phyloP scores from a whole-genome alignment of 2,113 vertebrate species.

The Chunga burmeisteri region DNA sequence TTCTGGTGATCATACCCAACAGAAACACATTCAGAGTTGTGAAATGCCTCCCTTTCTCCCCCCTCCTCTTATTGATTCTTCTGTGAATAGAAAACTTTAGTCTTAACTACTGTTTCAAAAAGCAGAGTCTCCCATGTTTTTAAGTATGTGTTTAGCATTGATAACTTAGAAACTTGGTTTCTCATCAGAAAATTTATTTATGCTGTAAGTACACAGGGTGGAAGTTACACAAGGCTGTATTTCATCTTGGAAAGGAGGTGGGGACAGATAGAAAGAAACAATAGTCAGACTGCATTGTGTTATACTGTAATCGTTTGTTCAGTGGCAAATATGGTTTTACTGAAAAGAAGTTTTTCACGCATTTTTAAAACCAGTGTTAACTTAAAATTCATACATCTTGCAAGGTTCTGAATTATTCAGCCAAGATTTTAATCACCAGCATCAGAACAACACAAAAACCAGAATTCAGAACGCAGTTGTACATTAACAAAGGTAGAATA shows the following conservation, averaged over 20 bases:
- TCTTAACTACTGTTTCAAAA: neutral
- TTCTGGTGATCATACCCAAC: neutral
- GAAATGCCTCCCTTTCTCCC: neutral
- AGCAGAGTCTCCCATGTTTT: neutral
- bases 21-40: neutral
- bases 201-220: neutral
- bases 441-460: neutral
- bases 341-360: neutral
- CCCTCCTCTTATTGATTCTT: neutral
- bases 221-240: neutral
- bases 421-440: neutral
- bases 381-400: neutral
- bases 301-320: neutral
- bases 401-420: neutral
- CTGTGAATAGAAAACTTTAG: neutral
- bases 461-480: neutral
- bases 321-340: neutral
- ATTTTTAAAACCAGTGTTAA: neutral
- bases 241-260: neutral
- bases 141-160: neutral
- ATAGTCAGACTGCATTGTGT: neutral
- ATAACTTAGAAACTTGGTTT: conserved; percentile 5
- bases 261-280: neutral
- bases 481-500: neutral
- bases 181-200: conserved; percentile 17